phyloP scores from a whole-genome alignment of 2,888 invertebrate genomes.

The Mythimna ferrago region DNA sequence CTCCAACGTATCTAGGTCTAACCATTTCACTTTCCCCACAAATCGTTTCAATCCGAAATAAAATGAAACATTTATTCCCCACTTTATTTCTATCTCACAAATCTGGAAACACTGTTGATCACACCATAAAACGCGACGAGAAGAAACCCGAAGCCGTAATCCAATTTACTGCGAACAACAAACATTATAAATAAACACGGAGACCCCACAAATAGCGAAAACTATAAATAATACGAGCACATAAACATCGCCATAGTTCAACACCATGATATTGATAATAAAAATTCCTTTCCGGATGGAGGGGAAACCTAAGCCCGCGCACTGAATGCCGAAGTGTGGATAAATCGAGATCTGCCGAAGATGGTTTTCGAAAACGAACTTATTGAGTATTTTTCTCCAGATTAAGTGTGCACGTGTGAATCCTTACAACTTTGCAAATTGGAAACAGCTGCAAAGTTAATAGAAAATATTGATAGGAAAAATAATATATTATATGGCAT shows the following conservation, averaged over 20 bases:
- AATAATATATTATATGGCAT: background rate
- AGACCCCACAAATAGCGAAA: slow-evolving; percentile 67
- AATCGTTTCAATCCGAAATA: slow-evolving; percentile 60
- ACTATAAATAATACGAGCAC: slow-evolving; percentile 73
- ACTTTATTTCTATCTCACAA: slow-evolving; percentile 64
- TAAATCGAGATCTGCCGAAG: slow-evolving; percentile 50
- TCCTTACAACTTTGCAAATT: background rate
- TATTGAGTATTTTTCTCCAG: slow-evolving; percentile 44
- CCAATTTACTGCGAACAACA: slow-evolving; percentile 69
- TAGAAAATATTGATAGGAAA: background rate
- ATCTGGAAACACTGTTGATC: slow-evolving; percentile 66
- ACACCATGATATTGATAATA: slow-evolving; percentile 83
- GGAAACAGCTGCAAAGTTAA: background rate
- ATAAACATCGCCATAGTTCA: slow-evolving; percentile 71
- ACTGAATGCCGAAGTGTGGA: slow-evolving; percentile 61
- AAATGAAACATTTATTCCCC: slow-evolving; percentile 64
- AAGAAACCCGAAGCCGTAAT: slow-evolving; percentile 62
- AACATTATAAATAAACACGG: slow-evolving; percentile 68
- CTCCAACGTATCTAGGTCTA: slow-evolving; percentile 45
- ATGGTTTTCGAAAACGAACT: slow-evolving; percentile 49
- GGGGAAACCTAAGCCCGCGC: slow-evolving; percentile 61
- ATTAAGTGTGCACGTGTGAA: slow-evolving; percentile 27
- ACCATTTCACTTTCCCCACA: slow-evolving; percentile 48
- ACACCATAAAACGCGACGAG: slow-evolving; percentile 61
- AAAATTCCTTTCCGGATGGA: slow-evolving; percentile 78